phyloP scores from a whole-genome alignment of 2,888 invertebrate genomes.

The Diachrysia chrysitis region DNA sequence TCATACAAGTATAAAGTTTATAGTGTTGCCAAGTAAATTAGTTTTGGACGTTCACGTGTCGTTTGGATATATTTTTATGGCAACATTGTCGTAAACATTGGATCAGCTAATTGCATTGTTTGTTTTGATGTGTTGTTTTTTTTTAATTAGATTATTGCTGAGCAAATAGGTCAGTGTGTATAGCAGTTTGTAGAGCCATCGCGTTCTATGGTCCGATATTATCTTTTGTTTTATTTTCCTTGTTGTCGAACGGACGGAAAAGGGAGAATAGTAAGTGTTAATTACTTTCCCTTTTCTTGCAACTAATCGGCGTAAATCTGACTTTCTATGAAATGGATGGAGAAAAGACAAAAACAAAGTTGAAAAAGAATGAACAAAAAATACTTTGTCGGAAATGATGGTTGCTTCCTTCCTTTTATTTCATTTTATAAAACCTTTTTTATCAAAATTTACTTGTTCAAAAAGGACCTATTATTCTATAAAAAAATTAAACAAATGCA shows the following conservation, averaged over 20 bases:
- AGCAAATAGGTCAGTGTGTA: slow-evolving; percentile 34
- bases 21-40: slow-evolving; percentile 81
- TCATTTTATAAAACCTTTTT: too few relatives aligned
- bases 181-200: slow-evolving; percentile 17
- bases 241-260: slow-evolving; percentile 34
- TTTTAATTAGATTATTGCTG: slow-evolving; percentile 44
- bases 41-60: slow-evolving; percentile 68
- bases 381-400: background rate
- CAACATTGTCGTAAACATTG: slow-evolving; percentile 63
- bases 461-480: too few relatives aligned
- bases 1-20: slow-evolving; percentile 86
- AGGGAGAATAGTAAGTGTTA: slow-evolving; percentile 45
- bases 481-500: too few relatives aligned
- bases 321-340: slow-evolving; percentile 44
- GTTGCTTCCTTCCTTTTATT: background rate
- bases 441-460: too few relatives aligned
- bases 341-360: background rate
- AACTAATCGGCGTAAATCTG: slow-evolving; percentile 62
- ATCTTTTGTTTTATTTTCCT: slow-evolving; percentile 37
- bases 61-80: slow-evolving; percentile 64
- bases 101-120: slow-evolving; percentile 62
- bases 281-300: slow-evolving; percentile 54
- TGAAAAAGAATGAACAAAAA: background rate
- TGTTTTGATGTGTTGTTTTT: slow-evolving; percentile 56
- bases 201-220: slow-evolving; percentile 18